Base-by-base conservation (phyloP, 1,140 invertebrate species). In the honey bee (Apis mellifera) region DNA sequence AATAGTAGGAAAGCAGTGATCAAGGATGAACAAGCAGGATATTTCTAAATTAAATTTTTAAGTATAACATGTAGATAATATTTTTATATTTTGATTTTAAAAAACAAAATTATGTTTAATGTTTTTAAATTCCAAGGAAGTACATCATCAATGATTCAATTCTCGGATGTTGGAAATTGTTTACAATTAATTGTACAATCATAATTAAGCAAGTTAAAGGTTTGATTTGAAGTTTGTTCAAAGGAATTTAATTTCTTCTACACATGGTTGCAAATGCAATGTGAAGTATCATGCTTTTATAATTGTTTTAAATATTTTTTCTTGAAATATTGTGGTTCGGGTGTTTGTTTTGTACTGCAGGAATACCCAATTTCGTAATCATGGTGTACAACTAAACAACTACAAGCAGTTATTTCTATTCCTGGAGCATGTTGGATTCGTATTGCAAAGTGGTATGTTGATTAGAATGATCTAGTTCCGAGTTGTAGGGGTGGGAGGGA, bases 291-390 rank as follows among this genome's bases (percentile, higher is more conserved):
- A 57, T 21, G 32, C 66, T 57, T 69, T 62, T 59, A 77, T 60
- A 42, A 75, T 42, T 70, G n/a, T 74, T 26, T 64, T 59, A 19
- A 52, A 73, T 64, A 26, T 62, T 64, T 19, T 65, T 80, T 78
- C 15, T 26, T 21, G 59, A 66, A 17, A 55, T 65, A 26, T 77
- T 77, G 64, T 82, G 71, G 62, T 32, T 68, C 42, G 57, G 69
- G 65, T 72, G 69, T 59, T 4, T 76, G 55, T 82, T 83, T 83
- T 79, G 26, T 71, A 83, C 66, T 71, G 32, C 76, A 79, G 76
- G 68, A 79, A 19, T 71, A 50, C 32, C 55, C 52, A 78, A 48
- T 11, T 50, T 52, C 23, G 15, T 62, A 82, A 21, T 17, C n/a
- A 8, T 55, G 65, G n/a, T 17, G 52, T 54, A 59, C 55, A 19